These are phyloP conservation scores for Pelecanoides urinatrix DNA, from an alignment of 2,113 vertebrate species.

Conservation along the genomic window DNA sequence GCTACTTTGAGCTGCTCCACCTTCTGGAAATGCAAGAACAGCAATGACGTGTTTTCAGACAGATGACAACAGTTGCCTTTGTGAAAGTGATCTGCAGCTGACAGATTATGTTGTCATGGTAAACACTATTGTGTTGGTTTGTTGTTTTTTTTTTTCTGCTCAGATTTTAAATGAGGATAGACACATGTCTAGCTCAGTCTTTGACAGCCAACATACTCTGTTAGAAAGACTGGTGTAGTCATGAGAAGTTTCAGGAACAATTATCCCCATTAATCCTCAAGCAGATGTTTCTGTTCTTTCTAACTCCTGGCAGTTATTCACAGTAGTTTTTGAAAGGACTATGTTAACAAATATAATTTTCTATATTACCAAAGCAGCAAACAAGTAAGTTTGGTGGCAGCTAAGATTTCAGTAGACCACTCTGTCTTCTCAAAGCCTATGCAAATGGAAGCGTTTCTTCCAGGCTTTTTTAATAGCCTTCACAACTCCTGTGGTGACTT, in stretches of 20 bases:
- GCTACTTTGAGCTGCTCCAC: not conserved
- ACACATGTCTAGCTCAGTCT: accelerated
- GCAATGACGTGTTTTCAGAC: not conserved
- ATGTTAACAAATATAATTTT: not conserved
- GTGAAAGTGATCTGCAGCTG: not conserved
- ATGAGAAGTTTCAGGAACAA: not conserved
- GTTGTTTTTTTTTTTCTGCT: not conserved
- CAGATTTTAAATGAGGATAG: not conserved
- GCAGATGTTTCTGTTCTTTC: not conserved
- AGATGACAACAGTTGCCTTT: not conserved
- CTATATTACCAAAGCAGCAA: not conserved
- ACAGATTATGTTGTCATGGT: not conserved
- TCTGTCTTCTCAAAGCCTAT: not conserved
- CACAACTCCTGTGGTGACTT: not conserved
- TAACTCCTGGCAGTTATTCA: not conserved
- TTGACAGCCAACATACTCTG: not conserved
- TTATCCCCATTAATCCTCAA: not conserved
- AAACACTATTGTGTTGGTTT: not conserved
- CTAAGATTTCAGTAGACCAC: not conserved
- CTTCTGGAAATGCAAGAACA: not conserved
- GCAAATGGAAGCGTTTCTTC: not conserved
- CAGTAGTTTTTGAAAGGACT: not conserved
- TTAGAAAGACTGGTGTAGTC: not conserved
- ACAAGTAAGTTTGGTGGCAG: not conserved
- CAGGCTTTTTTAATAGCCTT: not conserved